These are phyloP conservation scores for Lophius piscatorius DNA, from an alignment of 2,113 vertebrate genomes.

Conservation along the genomic window DNA sequence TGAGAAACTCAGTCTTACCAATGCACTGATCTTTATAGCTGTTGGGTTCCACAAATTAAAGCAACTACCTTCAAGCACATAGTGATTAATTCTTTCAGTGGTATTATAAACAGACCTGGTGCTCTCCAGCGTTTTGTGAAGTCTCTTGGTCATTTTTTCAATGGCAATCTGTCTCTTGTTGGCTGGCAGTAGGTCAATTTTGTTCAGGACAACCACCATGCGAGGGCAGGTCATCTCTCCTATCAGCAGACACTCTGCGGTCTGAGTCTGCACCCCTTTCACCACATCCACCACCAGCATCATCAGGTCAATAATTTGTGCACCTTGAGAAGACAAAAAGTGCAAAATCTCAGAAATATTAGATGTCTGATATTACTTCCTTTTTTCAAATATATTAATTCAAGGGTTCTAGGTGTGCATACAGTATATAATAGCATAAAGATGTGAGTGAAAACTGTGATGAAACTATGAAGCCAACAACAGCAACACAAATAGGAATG, in stretches of 20 bases:
- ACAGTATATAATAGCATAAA: background rate
- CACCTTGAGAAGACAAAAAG: constrained; percentile 77
- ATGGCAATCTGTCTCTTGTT: constrained; percentile 88
- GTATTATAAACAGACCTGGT: constrained; percentile 83
- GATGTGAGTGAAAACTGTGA: background rate
- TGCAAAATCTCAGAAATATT: background rate
- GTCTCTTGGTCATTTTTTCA: constrained; percentile 95
- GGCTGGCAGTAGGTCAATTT: constrained; percentile 89
- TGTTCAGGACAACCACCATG: constrained; percentile 97
- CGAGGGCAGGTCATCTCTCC: constrained; percentile 94
- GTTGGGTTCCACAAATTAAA: too few relatives aligned
- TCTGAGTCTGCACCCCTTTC: constrained; percentile 98
- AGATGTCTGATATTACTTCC: background rate
- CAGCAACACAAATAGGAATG: constrained; percentile 50
- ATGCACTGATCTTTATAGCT: too few relatives aligned
- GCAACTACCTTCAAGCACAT: too few relatives aligned
- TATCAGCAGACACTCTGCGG: constrained; percentile 96
- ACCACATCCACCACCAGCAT: constrained; percentile 97
- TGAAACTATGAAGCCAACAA: constrained; percentile 25
- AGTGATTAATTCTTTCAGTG: background rate
- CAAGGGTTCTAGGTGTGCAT: background rate
- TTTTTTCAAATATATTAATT: background rate
- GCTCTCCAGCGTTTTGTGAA: constrained; percentile 95
- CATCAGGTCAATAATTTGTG: constrained; percentile 99
- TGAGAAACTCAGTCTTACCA: too few relatives aligned